These are phyloP conservation scores for Mythimna impura DNA, from an alignment of 2,888 invertebrate species.

Conservation along the genomic window DNA sequence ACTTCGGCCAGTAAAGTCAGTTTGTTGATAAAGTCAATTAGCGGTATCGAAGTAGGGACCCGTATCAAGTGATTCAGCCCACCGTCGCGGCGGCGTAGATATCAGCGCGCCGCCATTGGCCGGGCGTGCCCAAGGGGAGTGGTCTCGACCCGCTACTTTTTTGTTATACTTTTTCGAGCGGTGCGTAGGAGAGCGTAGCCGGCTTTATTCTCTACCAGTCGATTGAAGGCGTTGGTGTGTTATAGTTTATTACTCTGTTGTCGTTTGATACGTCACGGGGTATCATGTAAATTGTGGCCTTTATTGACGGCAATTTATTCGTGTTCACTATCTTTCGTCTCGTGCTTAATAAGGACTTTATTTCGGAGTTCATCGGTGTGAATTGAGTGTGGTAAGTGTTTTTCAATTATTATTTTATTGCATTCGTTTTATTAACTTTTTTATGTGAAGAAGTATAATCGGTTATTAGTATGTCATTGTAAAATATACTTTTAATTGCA, in stretches of 20 bases:
- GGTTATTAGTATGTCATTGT: constrained; percentile 10
- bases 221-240: constrained; percentile 89
- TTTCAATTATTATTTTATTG: constrained; percentile 60
- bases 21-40: constrained; percentile 91
- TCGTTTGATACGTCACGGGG: constrained; percentile 79
- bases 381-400: constrained; percentile 75
- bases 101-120: constrained; percentile 82
- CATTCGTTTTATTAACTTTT: constrained; percentile 32
- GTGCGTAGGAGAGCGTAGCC: constrained; percentile 85
- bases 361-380: constrained; percentile 75
- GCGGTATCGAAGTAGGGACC: constrained; percentile 89
- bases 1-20: constrained; percentile 89
- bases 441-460: constrained; percentile 20
- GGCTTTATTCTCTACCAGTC: constrained; percentile 88
- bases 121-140: constrained; percentile 84
- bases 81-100: constrained; percentile 81
- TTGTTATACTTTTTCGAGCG: constrained; percentile 83
- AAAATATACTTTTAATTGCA: constrained; percentile 14
- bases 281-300: constrained; percentile 85
- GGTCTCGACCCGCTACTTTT: constrained; percentile 84
- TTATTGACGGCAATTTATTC: constrained; percentile 77
- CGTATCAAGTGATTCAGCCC: constrained; percentile 88
- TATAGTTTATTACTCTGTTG: constrained; percentile 88
- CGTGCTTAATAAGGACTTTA: constrained; percentile 82
- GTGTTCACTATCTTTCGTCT: constrained; percentile 77